Percentiles rank a stretch among this genome's conserved stretches.
Evolutionary conservation across 1,140 invertebrate genomes (phyloP).

Genomic region (Drosophila suzukii): DNA sequence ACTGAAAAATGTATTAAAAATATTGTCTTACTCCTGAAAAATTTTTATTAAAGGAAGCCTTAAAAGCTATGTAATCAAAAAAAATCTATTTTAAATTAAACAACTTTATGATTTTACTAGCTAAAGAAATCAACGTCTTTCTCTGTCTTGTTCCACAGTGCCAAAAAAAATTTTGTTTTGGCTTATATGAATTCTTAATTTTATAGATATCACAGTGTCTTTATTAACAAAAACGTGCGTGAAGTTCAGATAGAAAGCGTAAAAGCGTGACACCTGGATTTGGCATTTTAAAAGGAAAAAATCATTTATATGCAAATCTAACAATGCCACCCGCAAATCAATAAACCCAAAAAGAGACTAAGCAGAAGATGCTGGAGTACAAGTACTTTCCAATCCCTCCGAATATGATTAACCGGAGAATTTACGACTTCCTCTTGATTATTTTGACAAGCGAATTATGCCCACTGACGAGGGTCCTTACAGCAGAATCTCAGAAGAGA

Average conservation of each 20-base stretch:
- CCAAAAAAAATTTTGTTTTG: constrained; percentile 6
- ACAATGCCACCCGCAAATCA: constrained; percentile 2
- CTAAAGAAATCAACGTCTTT: background rate
- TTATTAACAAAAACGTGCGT: constrained; percentile 46
- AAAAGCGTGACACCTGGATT: constrained; percentile 32
- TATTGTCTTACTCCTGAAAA: too few species aligned
- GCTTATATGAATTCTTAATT: constrained; percentile 38
- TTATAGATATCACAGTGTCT: constrained; percentile 47
- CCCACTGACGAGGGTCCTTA: constrained; percentile 55
- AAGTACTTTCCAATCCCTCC: constrained; percentile 10
- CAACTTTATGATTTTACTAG: too few species aligned
- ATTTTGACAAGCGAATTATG: constrained; percentile 68
- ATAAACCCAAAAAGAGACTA: background rate
- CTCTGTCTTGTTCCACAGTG: constrained; percentile 8
- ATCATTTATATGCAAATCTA: constrained; percentile 16
- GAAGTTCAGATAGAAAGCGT: constrained; percentile 40
- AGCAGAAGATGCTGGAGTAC: constrained; percentile 11
- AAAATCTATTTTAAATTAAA: too few species aligned
- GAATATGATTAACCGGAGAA: constrained; percentile 48
- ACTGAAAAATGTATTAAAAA: background rate
- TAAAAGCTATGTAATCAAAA: too few species aligned
- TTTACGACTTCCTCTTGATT: constrained; percentile 72
- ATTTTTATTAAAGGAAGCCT: too few species aligned
- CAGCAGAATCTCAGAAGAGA: constrained; percentile 3
- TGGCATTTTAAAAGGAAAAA: constrained; percentile 5